A percentile compares a stretch with the other conserved stretches of the same genome.
Conservation (phyloP, 1,140 invertebrate genomes). For the Eurytemora carolleeae region DNA sequence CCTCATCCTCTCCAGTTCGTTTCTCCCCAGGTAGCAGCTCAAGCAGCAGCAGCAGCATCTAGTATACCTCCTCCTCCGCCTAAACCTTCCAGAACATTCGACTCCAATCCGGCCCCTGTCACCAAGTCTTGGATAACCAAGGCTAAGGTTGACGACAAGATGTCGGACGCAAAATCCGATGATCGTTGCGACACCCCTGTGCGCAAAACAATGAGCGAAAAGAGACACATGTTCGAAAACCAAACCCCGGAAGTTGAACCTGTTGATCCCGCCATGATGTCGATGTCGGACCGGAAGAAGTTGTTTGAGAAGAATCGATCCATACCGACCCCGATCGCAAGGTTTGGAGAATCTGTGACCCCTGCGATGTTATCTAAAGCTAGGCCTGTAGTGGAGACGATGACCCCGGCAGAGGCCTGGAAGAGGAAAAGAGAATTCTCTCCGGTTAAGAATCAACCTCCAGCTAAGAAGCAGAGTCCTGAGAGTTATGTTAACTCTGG, state of each 20-base stretch:
- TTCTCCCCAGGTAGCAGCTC: background rate
- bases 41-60: too few relatives aligned
- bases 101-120: background rate
- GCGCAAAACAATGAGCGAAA: background rate
- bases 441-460: background rate
- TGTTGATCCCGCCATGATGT: conserved; percentile 12
- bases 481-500: background rate
- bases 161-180: background rate
- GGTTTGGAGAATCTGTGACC: conserved; percentile 13
- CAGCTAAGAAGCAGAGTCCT: background rate
- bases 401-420: background rate
- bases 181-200: conserved; percentile 4
- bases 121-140: background rate
- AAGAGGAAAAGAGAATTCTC: background rate
- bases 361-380: conserved; percentile 9
- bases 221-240: conserved; percentile 9
- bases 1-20: conserved; percentile 15
- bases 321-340: conserved; percentile 10
- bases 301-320: conserved; percentile 12
- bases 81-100: conserved; percentile 3
- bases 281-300: conserved; percentile 4
- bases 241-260: background rate
- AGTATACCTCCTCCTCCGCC: conserved; percentile 1
- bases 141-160: background rate
- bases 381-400: background rate